Evolutionary conservation across 2,888 invertebrate genomes (phyloP), one percentile per base, ranked within the genome.

Genomic region (Gari tellinella): DNA sequence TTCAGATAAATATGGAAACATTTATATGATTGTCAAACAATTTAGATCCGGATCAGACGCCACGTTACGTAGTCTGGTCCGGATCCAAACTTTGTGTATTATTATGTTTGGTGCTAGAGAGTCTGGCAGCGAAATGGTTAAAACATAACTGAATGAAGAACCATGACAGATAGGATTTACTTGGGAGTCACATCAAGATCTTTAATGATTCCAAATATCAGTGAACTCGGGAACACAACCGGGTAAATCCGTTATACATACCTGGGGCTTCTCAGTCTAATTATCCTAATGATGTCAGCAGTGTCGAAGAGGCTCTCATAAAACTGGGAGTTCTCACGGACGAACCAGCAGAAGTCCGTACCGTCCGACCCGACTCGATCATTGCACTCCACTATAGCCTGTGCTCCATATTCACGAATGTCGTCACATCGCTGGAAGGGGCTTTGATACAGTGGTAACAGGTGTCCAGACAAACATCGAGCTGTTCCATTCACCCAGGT

Each of bases 401-500:
- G 26, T 17, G 37, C 41, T 25, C 68, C 73, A 2, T n/a, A 61
- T 12, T 60, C 51, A n/a, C 40, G 46, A 38, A 73, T 58, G 46
- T 67, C 68, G 19, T 53, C 63, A 64, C 73, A 73, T 4, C 64
- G 52, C 15, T 53, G 37, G 1, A 25, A 17, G 45, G 67, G 37
- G 1, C 48, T 48, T n/a, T 68, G 25, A 25, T 73, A 73, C 0
- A 64, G 55, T 21, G 67, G 73, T 15, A 55, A 55, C 10, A 73
- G 49, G 14, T 25, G 12, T 5, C 51, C 23, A 23, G 64, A 60
- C 41, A 73, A 19, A 45, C 73, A 73, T 2, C 38, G 14, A 3
- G 52, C 61, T 21, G 73, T 64, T 19, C 64, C 43, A 26, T 73
- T 64, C 56, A 73, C 38, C 67, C 64, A 73, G 7, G 26, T 38